Evolutionary conservation across 2,888 invertebrate genomes (phyloP), one percentile per base, ranked within the genome.

Genomic region (Drosophila melanosoma): DNA sequence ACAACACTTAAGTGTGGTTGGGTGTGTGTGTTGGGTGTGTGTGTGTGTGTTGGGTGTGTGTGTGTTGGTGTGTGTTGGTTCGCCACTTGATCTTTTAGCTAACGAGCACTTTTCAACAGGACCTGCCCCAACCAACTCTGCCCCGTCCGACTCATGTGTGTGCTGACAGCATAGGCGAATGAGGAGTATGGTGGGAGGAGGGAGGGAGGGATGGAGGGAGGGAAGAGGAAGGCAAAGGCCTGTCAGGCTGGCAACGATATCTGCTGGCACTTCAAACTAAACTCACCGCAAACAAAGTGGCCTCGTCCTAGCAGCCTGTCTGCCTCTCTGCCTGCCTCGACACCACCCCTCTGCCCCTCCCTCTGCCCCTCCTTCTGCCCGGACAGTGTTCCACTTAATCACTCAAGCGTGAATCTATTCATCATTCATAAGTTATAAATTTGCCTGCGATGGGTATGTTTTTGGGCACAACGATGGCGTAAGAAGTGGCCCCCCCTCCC

Each of bases 321-420:
- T 59, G 67, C 64, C 64, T 57, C 51, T 60, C 70, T 62, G 51
- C 26, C 48, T 62, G 45, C 35, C 40, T 33, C 52, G 56, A 7
- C 48, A 20, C 42, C 29, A 33, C 38, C 23, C 32, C 62, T 35
- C 23, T 10, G 54, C 29, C 12, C 12, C 20, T 20, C 51, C 60
- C 26, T 35, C 23, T 10, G 54, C 29, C 12, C 12, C 20, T 20
- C 51, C 60, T 20, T n/a, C 26, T 5, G 6, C 35, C 12, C n/a
- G 56, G 56, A 56, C 61, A 52, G 63, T 90, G 90, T 77, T 88
- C 90, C 81, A 91, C 84, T 90, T 91, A 91, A 91, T 91, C 91
- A 89, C 88, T 90, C 90, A 86, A 91, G 86, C 86, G 87, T 84
- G 83, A 91, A 91, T 90, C 87, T 90, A 86, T 91, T 87, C 87